Conservation (phyloP, 2,888 invertebrate species). For the Timema podura region DNA sequence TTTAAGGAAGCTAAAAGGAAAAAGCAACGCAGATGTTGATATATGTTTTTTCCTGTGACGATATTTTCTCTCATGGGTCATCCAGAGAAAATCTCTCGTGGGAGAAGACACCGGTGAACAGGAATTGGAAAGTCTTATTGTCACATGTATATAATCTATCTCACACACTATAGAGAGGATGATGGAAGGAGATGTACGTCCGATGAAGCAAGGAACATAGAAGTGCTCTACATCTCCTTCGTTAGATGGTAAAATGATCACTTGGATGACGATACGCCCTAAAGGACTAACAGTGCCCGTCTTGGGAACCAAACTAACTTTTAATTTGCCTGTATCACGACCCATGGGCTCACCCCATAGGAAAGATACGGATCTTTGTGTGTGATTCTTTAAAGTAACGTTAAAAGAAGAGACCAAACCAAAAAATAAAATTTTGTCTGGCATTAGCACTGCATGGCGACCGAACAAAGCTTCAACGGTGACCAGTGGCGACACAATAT, state of each 20-base stretch:
- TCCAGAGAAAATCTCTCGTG: too few relatives aligned
- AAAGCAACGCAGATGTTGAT: too few relatives aligned
- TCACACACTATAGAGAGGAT: neutral
- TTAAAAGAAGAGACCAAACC: neutral
- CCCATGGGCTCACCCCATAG: neutral
- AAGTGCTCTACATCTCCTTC: neutral
- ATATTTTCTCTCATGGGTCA: too few relatives aligned
- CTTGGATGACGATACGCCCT: neutral
- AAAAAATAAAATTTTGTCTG: neutral
- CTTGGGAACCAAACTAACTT: neutral
- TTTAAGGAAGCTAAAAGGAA: too few relatives aligned
- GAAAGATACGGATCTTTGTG: neutral
- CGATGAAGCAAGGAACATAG: slow-evolving; percentile 3
- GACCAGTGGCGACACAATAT: neutral
- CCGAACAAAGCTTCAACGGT: neutral
- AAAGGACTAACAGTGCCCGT: neutral
- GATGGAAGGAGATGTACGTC: neutral
- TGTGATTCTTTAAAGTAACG: neutral
- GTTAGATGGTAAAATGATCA: neutral
- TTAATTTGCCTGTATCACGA: neutral
- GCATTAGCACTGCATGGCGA: neutral
- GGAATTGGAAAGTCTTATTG: neutral
- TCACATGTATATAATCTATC: neutral
- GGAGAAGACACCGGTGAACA: too few relatives aligned
- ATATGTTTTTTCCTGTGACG: too few relatives aligned